Conservation (phyloP, 2,888 invertebrate species). For the Tridacna crocea region DNA sequence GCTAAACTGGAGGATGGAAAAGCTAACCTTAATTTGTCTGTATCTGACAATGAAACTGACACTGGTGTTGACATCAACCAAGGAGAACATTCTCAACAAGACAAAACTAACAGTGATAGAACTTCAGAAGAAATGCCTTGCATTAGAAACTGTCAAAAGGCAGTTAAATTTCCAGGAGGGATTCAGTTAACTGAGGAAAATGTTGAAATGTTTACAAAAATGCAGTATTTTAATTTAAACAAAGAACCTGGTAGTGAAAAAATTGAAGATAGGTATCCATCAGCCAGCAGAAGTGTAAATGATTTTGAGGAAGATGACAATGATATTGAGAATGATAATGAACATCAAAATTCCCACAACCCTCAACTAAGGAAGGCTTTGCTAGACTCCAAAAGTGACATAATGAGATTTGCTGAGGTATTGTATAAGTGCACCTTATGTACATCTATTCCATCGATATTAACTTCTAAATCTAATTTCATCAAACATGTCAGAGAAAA, state of each 20-base stretch:
- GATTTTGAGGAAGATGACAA: neutral
- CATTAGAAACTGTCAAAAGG: too few species aligned
- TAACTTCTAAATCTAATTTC: slow-evolving; percentile 74
- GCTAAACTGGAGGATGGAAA: neutral
- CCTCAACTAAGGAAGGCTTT: slow-evolving; percentile 6
- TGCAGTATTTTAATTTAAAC: neutral
- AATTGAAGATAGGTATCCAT: too few species aligned
- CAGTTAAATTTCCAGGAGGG: too few species aligned
- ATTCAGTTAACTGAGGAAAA: slow-evolving; percentile 11
- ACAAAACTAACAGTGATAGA: too few species aligned
- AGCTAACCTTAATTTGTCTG: neutral
- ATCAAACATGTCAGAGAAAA: slow-evolving; percentile 68
- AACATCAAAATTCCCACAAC: slow-evolving; percentile 1
- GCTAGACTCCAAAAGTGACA: slow-evolving; percentile 30
- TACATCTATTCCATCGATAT: slow-evolving; percentile 72
- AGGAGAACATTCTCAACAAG: too few species aligned
- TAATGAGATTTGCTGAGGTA: slow-evolving; percentile 75
- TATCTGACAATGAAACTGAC: neutral
- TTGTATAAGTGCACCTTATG: slow-evolving; percentile 79
- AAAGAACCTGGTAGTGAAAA: neutral
- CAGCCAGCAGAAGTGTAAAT: neutral
- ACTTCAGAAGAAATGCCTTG: too few species aligned
- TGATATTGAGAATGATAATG: neutral
- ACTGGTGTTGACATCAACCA: neutral
- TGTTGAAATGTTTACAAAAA: slow-evolving; percentile 7